Conservation (phyloP, 2,113 vertebrate genomes). For the Daboia siamensis region DNA sequence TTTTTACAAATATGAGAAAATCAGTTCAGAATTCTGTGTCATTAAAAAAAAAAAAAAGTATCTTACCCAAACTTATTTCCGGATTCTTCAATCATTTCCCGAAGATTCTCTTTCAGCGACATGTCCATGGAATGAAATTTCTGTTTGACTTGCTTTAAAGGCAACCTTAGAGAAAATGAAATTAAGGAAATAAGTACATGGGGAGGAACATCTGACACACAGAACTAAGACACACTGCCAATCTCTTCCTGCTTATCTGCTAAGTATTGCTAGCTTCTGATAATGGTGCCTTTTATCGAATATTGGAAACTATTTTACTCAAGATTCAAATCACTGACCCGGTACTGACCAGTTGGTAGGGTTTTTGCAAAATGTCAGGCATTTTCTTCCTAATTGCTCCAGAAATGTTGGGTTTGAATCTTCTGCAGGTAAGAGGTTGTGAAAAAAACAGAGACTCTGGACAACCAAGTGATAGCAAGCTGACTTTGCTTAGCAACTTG, state of each 20-base stretch:
- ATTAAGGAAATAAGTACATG: too few species aligned
- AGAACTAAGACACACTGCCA: too few species aligned
- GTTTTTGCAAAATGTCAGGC: not conserved
- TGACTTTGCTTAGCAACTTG: not conserved
- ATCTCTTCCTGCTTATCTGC: not conserved
- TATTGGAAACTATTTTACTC: not conserved
- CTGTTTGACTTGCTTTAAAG: conserved; percentile 92
- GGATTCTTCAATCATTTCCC: conserved; percentile 92
- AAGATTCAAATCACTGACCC: too few species aligned
- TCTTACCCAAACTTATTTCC: conserved; percentile 93
- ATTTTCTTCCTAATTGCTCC: too few species aligned
- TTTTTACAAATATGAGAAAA: not conserved
- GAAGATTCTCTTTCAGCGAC: conserved; percentile 91
- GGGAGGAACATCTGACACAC: not conserved
- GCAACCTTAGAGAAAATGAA: conserved; percentile 73
- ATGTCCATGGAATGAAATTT: conserved; percentile 96
- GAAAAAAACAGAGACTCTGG: not conserved
- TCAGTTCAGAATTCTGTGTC: not conserved
- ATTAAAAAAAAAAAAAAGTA: not conserved
- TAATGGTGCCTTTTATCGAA: not conserved
- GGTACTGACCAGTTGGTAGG: not conserved
- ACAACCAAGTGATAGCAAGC: too few species aligned
- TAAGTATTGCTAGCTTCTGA: not conserved
- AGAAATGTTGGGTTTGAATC: not conserved
- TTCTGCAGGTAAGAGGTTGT: not conserved